Base-by-base conservation (phyloP, 2,888 invertebrate genomes). In the Eurytoma adleriae region DNA sequence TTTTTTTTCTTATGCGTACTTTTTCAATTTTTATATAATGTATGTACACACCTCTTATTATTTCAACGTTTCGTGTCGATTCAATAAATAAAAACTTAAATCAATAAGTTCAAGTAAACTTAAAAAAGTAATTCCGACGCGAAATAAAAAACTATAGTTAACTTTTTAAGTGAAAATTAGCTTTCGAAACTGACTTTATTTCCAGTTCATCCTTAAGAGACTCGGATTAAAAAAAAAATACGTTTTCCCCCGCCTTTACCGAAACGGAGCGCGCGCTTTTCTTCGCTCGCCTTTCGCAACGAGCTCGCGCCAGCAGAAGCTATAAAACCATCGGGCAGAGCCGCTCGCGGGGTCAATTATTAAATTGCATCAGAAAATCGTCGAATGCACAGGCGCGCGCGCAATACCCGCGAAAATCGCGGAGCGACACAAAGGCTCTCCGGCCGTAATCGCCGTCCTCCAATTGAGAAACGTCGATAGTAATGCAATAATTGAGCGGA, bases 331-430 rank as follows among this genome's bases (percentile, higher is more conserved):
- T 7, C 40, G 40, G 40, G 40, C 40, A 40, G 20, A 56, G n/a
- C 3, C 27, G 5, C 7, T 3, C 48, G 54, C 18, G 16, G 12
- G 68, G 76, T 68, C 62, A 69, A 78, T 78, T 62, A 78, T 78
- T 67, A 68, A 78, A 77, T 80, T 80, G 73, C 73, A 75, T 62
- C 68, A 73, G 69, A 59, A 61, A 69, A 61, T 76, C 52, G 40
- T 30, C 54, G 40, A 40, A 64, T 69, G 52, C 40, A 40, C 16
- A 61, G 68, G 30, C 24, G 20, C 56, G 68, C 18, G 10, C 24
- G 57, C 59, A 61, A 24, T 61, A 27, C 56, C 69, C 20, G 61
- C 18, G 71, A 70, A 75, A 75, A 79, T 75, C 54, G 50, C n/a
- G 18, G 5, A 64, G 40, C 64, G 56, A 40, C 40, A 40, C 50